Percentiles rank a stretch among this genome's conserved stretches.
Conservation (phyloP, 2,113 vertebrate species). For the Oryzias celebensis region DNA sequence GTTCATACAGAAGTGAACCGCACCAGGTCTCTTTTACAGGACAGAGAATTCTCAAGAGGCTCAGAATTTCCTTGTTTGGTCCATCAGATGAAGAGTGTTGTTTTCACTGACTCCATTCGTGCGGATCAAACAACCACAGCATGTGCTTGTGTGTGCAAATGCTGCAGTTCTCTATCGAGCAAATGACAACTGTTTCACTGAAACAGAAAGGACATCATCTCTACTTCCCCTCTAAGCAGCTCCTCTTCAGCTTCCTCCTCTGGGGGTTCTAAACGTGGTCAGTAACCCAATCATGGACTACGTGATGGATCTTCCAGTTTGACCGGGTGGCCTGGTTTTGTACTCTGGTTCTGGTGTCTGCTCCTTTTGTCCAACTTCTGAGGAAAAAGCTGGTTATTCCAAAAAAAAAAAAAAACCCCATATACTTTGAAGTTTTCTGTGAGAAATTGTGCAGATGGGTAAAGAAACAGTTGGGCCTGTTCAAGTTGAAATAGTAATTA, state of each 20-base stretch:
- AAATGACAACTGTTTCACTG: slow-evolving; percentile 43
- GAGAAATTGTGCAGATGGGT: slow-evolving; percentile 50
- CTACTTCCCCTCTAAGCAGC: slow-evolving; percentile 13
- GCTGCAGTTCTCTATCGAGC: slow-evolving; percentile 27
- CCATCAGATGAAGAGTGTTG: too few species aligned
- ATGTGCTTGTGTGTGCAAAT: too few species aligned
- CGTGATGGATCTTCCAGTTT: slow-evolving; percentile 49
- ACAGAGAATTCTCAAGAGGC: too few species aligned
- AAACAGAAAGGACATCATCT: slow-evolving; percentile 31
- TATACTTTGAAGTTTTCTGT: slow-evolving; percentile 66
- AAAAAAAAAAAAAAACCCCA: slow-evolving; percentile 50
- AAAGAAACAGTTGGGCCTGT: slow-evolving; percentile 64
- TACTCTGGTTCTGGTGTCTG: slow-evolving; percentile 43
- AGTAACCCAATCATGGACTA: slow-evolving; percentile 23
- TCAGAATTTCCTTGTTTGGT: too few species aligned
- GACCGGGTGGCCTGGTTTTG: slow-evolving; percentile 55
- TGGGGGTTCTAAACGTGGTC: slow-evolving; percentile 7
- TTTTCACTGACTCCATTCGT: too few species aligned
- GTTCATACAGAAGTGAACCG: too few species aligned
- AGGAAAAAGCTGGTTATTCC: slow-evolving; percentile 57
- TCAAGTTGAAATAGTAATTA: slow-evolving; percentile 78
- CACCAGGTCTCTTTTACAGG: too few species aligned
- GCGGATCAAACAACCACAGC: too few species aligned
- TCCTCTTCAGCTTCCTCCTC: slow-evolving; percentile 20
- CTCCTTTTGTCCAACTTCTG: slow-evolving; percentile 60